These are phyloP conservation scores for Epizoanthus scotinus DNA, from an alignment of 92 coral and sea anemone genomes.

Conservation along the genomic window DNA sequence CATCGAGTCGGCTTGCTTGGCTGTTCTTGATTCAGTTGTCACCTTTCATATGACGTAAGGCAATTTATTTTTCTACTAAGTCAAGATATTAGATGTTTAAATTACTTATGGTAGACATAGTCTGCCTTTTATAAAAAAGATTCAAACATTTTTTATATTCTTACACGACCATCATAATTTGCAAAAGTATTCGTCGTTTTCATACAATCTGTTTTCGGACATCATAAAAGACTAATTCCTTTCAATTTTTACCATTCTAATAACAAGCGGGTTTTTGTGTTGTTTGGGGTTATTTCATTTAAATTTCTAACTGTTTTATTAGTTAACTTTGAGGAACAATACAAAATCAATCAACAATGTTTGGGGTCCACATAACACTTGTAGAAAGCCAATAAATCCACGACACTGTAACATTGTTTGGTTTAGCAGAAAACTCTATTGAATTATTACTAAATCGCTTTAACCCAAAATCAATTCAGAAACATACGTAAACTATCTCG, in stretches of 20 bases:
- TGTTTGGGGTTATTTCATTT: conserved; percentile 39
- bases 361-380: not conserved
- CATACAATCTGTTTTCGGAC: not conserved
- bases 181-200: not conserved
- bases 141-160: not conserved
- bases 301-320: conserved; percentile 47
- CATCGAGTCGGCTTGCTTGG: conserved; percentile 8
- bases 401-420: not conserved
- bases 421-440: conserved; percentile 10
- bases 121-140: not conserved
- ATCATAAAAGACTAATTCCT: not conserved
- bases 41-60: not conserved
- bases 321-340: conserved; percentile 43
- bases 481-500: conserved; percentile 7
- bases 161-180: not conserved
- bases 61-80: not conserved
- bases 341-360: conserved; percentile 34
- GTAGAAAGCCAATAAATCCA: not conserved
- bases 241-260: not conserved
- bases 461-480: conserved; percentile 5
- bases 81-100: conserved; percentile 1
- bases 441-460: not conserved
- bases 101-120: not conserved
- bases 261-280: no score
- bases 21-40: not conserved